Conservation (phyloP, 2,113 vertebrate genomes). For the Equus quagga region DNA sequence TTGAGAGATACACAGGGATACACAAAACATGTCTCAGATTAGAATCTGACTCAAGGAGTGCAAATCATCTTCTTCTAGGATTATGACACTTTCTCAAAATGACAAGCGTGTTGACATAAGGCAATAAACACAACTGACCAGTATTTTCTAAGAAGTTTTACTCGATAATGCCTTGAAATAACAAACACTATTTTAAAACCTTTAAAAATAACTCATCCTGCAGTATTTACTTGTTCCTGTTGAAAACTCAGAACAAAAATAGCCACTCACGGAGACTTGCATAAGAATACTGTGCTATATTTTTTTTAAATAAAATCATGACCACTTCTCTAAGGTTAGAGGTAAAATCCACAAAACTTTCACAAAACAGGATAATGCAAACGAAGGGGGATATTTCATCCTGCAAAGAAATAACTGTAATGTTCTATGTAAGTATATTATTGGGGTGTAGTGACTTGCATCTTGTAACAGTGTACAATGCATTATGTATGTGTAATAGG, state of each 20-base stretch:
- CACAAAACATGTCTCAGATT: constrained; percentile 51
- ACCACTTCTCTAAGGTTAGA: constrained; percentile 79
- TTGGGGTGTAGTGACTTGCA: background rate
- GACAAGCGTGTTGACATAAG: constrained; percentile 79
- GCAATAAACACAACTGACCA: constrained; percentile 85
- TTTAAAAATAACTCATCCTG: constrained; percentile 87
- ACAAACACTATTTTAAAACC: constrained; percentile 86
- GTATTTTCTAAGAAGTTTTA: constrained; percentile 84
- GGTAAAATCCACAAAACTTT: constrained; percentile 72
- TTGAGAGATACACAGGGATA: background rate
- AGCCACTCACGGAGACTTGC: constrained; percentile 84
- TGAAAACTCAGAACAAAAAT: constrained; percentile 86
- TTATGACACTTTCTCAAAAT: constrained; percentile 78
- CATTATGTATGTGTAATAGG: constrained; percentile 56
- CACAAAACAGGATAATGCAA: constrained; percentile 67
- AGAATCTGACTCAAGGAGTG: constrained; percentile 68
- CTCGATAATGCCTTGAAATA: constrained; percentile 87
- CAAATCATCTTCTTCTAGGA: constrained; percentile 73
- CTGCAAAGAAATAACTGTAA: background rate
- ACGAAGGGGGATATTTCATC: constrained; percentile 47
- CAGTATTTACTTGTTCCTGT: constrained; percentile 88
- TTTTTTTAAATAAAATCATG: constrained; percentile 84
- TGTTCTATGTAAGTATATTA: constrained; percentile 23
- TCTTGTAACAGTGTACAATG: constrained; percentile 44
- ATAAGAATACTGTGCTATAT: constrained; percentile 79